Evolutionary conservation across 2,797 vertebrate genomes (phyloP), one percentile per base, ranked within the genome.

Genomic region (Malurus leucopterus): DNA sequence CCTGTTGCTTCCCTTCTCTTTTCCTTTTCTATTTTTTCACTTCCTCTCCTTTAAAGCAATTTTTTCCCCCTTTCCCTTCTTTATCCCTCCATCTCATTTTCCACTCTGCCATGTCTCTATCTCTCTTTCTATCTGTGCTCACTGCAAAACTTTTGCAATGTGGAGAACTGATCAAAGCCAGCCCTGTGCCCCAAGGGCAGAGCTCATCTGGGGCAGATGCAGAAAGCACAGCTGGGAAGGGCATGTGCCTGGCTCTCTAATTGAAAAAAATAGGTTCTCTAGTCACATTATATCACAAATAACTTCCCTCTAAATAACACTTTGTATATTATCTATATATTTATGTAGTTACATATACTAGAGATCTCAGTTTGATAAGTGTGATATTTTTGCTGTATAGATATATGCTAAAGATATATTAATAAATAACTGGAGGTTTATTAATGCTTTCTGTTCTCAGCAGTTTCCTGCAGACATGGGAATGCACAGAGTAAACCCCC

Each of bases 41-140:
- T 81, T 89, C 76, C 78, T 79, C 82, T 82, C 43, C n/a, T 78
- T 92, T 84, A 41, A 68, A 40, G 40, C 10, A 34, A 34, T 46
- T 29, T 11, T 40, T 17, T 7, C 2, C 1, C 36, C 36, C 36
- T 1, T 1, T 1, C 2, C 12, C 15, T 24, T 26, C 59, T 58
- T 89, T 63, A 40, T 84, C 29, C 24, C 44, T 71, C 49, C 24
- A 19, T 73, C 30, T 90, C 44, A 41, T 73, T 90, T 89, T 62
- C 47, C n/a, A n/a, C 20, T 8, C 64, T 38, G 13, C 30, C 32
- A 40, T 72, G 13, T 67, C 44, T 77, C 30, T 62, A 3, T 51
- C 59, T 79, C 59, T 83, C 70, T 49, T 69, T 69, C 50, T 73
- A 0, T 51, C 47, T 86, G 18, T 75, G 55, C 68, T 88, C 57